Percentiles rank a stretch among this genome's conserved stretches.
Conservation (phyloP, 2,888 invertebrate species). For the Himalopsyche japonica region DNA sequence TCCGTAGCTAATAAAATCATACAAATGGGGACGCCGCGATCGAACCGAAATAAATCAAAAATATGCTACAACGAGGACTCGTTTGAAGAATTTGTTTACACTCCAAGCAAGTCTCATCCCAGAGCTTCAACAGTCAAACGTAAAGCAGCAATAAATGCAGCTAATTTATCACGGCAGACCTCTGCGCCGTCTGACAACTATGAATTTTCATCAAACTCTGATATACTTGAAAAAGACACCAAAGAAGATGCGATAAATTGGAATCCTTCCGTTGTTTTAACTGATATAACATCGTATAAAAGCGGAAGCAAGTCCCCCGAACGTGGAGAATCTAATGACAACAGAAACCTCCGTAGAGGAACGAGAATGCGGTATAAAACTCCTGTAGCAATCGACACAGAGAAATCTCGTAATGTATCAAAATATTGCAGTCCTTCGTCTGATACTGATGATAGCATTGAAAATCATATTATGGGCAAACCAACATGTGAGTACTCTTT, state of each 20-base stretch:
- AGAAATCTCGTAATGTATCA: slow-evolving; percentile 13
- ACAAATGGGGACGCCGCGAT: slow-evolving; percentile 25
- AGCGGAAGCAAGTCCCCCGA: neutral
- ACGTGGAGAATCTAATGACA: neutral
- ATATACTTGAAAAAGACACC: neutral
- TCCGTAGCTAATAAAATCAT: neutral
- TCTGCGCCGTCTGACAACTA: too few relatives aligned
- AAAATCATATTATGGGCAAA: slow-evolving; percentile 44
- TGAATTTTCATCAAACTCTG: too few relatives aligned
- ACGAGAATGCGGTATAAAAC: slow-evolving; percentile 28
- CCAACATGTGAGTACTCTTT: slow-evolving; percentile 48
- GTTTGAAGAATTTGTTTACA: slow-evolving; percentile 27
- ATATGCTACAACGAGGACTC: slow-evolving; percentile 37
- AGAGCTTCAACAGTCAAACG: slow-evolving; percentile 12
- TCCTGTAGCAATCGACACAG: slow-evolving; percentile 14
- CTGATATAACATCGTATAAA: neutral
- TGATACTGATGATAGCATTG: slow-evolving; percentile 30
- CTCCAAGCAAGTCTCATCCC: neutral
- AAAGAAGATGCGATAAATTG: neutral
- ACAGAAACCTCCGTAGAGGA: slow-evolving; percentile 13
- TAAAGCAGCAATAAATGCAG: neutral
- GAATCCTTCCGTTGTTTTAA: slow-evolving; percentile 20
- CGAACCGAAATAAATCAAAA: slow-evolving; percentile 26
- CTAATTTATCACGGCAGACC: neutral
- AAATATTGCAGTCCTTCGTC: slow-evolving; percentile 16